Conservation (phyloP, 1,140 invertebrate genomes). For the Drosophila eugracilis region DNA sequence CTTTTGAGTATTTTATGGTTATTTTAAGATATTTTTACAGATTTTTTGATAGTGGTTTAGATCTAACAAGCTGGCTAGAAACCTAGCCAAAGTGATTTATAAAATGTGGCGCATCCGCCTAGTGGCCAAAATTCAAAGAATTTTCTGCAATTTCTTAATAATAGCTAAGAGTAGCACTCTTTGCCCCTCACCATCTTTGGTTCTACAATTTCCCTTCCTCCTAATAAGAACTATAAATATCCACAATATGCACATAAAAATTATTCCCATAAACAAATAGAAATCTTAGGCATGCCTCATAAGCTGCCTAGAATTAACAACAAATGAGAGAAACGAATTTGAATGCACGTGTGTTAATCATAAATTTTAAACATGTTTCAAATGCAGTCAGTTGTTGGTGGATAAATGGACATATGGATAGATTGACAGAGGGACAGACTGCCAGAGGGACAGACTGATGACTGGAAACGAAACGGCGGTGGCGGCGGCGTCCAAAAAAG, state of each 20-base stretch:
- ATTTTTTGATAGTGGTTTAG: no score
- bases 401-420: background rate
- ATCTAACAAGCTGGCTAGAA: no score
- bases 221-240: conserved; percentile 72
- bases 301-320: conserved; percentile 53
- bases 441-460: conserved; percentile 11
- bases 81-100: background rate
- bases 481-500: conserved; percentile 61
- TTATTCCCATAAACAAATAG: conserved; percentile 76
- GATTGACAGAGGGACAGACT: background rate
- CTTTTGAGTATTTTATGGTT: no score
- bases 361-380: conserved; percentile 81
- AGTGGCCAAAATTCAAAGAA: background rate
- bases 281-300: conserved; percentile 47
- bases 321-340: conserved; percentile 58
- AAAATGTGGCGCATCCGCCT: background rate
- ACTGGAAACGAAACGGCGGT: conserved; percentile 22
- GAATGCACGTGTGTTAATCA: conserved; percentile 78
- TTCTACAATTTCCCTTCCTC: background rate
- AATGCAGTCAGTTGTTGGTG: conserved; percentile 52
- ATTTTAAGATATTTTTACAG: no score
- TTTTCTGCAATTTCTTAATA: background rate
- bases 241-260: conserved; percentile 61
- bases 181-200: no score
- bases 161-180: background rate